Conservation (phyloP, 2,113 vertebrate genomes). For the Lonchura striata region DNA sequence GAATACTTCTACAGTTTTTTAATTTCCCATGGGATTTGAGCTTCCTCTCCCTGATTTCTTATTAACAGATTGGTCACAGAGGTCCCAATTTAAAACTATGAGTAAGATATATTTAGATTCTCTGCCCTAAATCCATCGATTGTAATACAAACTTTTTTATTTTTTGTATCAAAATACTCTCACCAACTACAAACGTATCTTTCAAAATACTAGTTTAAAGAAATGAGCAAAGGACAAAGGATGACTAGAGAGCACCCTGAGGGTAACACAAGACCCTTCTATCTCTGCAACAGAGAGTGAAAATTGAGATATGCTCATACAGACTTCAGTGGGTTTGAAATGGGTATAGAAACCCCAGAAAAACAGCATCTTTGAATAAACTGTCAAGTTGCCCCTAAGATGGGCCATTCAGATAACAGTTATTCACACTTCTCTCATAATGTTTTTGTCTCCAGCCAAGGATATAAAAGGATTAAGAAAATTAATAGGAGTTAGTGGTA, state of each 20-base stretch:
- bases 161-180: neutral
- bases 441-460: neutral
- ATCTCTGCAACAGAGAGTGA: neutral
- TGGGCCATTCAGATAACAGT: neutral
- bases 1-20: neutral
- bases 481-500: neutral
- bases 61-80: constrained; percentile 48
- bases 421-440: neutral
- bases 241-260: neutral
- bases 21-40: constrained; percentile 28
- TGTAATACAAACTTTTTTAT: neutral
- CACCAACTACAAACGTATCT: neutral
- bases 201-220: neutral
- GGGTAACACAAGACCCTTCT: neutral
- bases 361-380: neutral
- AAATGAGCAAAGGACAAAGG: neutral
- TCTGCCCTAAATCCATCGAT: constrained; percentile 44
- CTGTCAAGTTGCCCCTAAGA: neutral
- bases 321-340: neutral
- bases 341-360: neutral
- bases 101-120: constrained; percentile 49
- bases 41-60: constrained; percentile 32
- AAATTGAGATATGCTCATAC: neutral
- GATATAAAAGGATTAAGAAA: neutral
- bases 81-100: constrained; percentile 9